A percentile compares a stretch with the other conserved stretches of the same genome.
These are phyloP conservation scores for Norana najaformis DNA, from an alignment of 2,888 invertebrate genomes.

Conservation along the genomic window DNA sequence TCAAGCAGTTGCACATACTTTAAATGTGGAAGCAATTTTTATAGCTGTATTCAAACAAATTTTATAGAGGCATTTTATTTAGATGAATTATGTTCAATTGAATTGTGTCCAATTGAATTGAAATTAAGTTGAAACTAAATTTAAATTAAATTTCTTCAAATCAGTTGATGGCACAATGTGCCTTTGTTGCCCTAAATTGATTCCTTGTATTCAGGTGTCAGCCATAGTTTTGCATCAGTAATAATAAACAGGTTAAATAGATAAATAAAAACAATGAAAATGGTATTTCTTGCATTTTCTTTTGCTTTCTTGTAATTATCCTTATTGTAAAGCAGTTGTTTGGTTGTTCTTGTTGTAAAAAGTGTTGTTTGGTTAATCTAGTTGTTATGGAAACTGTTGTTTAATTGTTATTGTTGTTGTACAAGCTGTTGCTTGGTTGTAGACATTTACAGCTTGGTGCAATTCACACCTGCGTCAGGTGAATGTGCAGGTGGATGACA, in stretches of 20 bases:
- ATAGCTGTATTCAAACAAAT: too few species aligned
- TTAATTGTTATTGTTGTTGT: conserved; percentile 49
- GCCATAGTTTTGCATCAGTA: background rate
- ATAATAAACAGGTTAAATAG: background rate
- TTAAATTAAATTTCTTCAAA: too few species aligned
- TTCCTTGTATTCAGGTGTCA: too few species aligned
- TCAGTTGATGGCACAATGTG: too few species aligned
- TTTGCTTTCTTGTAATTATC: background rate
- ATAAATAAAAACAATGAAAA: background rate
- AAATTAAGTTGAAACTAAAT: too few species aligned
- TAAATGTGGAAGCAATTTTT: too few species aligned
- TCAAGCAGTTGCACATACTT: too few species aligned
- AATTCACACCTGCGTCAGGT: conserved; percentile 20
- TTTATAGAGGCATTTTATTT: too few species aligned
- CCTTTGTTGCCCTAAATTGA: too few species aligned
- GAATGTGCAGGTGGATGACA: conserved; percentile 5
- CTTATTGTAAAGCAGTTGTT: background rate
- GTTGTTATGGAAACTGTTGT: background rate
- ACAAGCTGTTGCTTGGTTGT: background rate
- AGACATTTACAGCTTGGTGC: conserved; percentile 22
- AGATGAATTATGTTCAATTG: too few species aligned
- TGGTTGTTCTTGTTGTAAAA: background rate
- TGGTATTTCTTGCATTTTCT: background rate
- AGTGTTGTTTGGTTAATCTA: background rate
- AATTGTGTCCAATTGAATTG: too few species aligned